Evolutionary conservation across 2,113 vertebrate species (phyloP).

Genomic region (Silurus asotus): DNA sequence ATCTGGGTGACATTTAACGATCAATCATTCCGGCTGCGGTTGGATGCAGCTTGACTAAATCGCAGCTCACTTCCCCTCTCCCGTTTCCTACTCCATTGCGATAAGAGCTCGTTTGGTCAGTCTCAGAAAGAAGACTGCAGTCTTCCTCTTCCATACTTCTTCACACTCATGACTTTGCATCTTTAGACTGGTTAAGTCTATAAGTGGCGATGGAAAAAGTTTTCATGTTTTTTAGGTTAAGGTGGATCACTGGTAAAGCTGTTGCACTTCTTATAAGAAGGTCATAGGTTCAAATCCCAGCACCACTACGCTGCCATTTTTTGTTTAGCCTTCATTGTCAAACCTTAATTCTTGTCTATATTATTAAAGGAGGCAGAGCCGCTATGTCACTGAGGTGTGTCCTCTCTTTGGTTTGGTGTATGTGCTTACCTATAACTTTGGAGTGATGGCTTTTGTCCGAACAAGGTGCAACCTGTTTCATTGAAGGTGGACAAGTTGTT

Average conservation of each 20-base stretch:
- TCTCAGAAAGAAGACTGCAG: not conserved
- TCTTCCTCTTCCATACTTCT: not conserved
- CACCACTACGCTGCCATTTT: too few relatives aligned
- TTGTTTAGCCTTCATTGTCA: not conserved
- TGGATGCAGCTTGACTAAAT: constrained; percentile 44
- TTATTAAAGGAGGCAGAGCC: not conserved
- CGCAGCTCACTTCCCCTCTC: constrained; percentile 30
- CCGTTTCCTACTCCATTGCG: not conserved
- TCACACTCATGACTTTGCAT: not conserved
- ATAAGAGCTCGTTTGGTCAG: not conserved
- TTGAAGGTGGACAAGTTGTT: too few relatives aligned
- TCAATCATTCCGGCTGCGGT: constrained; percentile 34
- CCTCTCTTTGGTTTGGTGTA: not conserved
- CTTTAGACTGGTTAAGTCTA: not conserved
- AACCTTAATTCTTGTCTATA: too few relatives aligned
- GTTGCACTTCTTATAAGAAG: too few relatives aligned
- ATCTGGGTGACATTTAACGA: constrained; percentile 51
- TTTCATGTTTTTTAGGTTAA: not conserved
- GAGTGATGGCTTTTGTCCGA: too few relatives aligned
- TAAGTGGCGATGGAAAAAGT: not conserved
- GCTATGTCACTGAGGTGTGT: too few relatives aligned
- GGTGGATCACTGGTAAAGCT: too few relatives aligned
- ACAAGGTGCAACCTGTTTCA: too few relatives aligned
- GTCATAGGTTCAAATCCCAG: too few relatives aligned
- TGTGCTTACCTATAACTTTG: too few relatives aligned